Evolutionary conservation across 2,797 vertebrate species (phyloP), one percentile per base, ranked within the genome.

Genomic region (Pristis pectinata): DNA sequence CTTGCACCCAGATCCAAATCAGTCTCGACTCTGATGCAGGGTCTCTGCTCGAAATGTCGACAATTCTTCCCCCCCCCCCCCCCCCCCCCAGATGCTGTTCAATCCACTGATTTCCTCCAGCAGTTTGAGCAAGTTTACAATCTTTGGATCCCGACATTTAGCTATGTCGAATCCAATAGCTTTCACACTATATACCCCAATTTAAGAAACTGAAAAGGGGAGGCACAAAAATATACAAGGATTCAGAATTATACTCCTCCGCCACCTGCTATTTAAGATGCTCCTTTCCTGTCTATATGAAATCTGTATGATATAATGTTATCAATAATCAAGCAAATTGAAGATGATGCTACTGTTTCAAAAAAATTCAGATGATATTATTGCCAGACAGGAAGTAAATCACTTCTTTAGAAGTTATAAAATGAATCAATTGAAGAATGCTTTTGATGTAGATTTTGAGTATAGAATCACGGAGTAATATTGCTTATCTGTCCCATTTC

Each of bases 381-480:
- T 91, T 91, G n/a, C 59, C 37, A 59, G 59, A 89, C 53, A 91
- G 83, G 53, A 87, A 87, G 87, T 91, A 91, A 91, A 91, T 91
- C 59, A 91, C 19, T 91, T 91, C 34, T 64, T 91, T n/a, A 37
- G 1, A 87, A 59, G 83, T 53, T 87, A 59, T 56, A 64, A 30
- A 91, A 64, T 49, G 44, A 10, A 83, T 61, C 56, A 91, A 64
- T 59, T 64, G 59, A 56, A 91, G 11, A 91, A 64, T 61, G 15
- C 15, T 34, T 91, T n/a, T 37, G 87, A 91, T n/a, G 87, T 64
- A 91, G 87, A 64, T 91, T 64, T 91, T n/a, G n/a, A 64, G 87
- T 64, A 17, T 3, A 64, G 4, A 61, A 89, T n/a, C 53, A 59
- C 53, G 2, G 53, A 89, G 59, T 89, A 89, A 89, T 89, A 89